Evolutionary conservation across 1,140 invertebrate species (phyloP).

Genomic region (Drosophila truncata): DNA sequence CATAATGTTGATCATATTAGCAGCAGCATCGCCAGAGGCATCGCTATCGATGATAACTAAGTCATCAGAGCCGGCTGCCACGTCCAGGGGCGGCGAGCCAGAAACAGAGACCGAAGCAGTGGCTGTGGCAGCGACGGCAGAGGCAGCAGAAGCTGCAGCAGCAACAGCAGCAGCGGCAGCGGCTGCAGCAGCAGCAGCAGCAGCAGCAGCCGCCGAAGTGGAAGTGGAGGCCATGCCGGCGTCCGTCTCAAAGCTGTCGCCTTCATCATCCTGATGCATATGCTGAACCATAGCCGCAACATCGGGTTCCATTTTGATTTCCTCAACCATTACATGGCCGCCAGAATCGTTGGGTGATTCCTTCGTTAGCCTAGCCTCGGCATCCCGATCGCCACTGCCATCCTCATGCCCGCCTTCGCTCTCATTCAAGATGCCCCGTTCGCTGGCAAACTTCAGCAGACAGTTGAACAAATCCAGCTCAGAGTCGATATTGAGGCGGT

Average conservation of each 20-base stretch:
- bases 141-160: background rate
- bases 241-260: constrained; percentile 44
- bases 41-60: constrained; percentile 80
- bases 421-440: constrained; percentile 78
- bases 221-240: constrained; percentile 22
- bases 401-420: constrained; percentile 4
- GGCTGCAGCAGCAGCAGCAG: constrained; percentile 20
- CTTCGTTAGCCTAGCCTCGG: constrained; percentile 14
- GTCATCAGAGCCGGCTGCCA: constrained; percentile 47
- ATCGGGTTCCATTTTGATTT: constrained; percentile 83
- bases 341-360: constrained; percentile 10
- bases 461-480: constrained; percentile 92
- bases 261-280: constrained; percentile 73
- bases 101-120: background rate
- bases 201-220: constrained; percentile 18
- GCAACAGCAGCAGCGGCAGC: constrained; percentile 1
- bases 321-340: constrained; percentile 61
- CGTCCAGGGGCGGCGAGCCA: constrained; percentile 13
- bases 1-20: constrained; percentile 74
- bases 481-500: constrained; percentile 89
- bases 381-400: constrained; percentile 1
- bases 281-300: constrained; percentile 77
- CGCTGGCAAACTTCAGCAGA: constrained; percentile 88
- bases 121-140: background rate
- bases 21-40: constrained; percentile 62